Evolutionary conservation across 2,888 invertebrate genomes (phyloP).

Genomic region (Colostygia pectinataria): DNA sequence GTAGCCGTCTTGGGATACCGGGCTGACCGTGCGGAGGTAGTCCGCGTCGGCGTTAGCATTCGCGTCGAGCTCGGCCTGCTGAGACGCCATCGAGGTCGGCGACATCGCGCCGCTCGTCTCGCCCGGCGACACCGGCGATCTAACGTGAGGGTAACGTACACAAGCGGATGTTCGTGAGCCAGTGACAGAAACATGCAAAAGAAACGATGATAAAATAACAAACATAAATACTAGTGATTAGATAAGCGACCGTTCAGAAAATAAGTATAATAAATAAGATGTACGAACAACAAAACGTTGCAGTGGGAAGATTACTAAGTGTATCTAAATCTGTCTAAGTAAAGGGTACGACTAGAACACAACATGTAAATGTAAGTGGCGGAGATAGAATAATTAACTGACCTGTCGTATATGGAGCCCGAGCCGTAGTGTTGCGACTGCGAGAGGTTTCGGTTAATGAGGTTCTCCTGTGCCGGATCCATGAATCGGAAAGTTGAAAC

Average conservation of each 20-base stretch:
- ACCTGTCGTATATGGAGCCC: slow-evolving; percentile 93
- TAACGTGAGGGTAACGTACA: slow-evolving; percentile 69
- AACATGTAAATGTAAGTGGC: slow-evolving; percentile 43
- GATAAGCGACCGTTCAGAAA: slow-evolving; percentile 53
- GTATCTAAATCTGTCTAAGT: slow-evolving; percentile 40
- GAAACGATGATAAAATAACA: slow-evolving; percentile 53
- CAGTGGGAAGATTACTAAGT: slow-evolving; percentile 46
- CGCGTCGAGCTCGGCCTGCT: slow-evolving; percentile 54
- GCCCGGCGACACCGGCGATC: slow-evolving; percentile 74
- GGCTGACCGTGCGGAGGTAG: slow-evolving; percentile 68
- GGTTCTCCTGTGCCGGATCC: slow-evolving; percentile 91
- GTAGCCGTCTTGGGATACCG: slow-evolving; percentile 85
- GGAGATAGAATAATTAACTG: slow-evolving; percentile 43
- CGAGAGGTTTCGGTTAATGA: slow-evolving; percentile 89
- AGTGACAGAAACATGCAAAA: slow-evolving; percentile 81
- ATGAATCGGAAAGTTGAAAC: slow-evolving; percentile 93
- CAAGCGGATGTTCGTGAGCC: slow-evolving; percentile 80
- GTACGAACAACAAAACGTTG: slow-evolving; percentile 47
- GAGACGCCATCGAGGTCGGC: slow-evolving; percentile 64
- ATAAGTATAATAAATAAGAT: slow-evolving; percentile 49
- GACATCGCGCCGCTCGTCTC: slow-evolving; percentile 76
- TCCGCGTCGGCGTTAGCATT: slow-evolving; percentile 64
- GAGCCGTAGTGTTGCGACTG: slow-evolving; percentile 88
- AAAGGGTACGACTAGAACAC: slow-evolving; percentile 53
- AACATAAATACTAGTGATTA: slow-evolving; percentile 63